Conservation (phyloP, 2,113 vertebrate species). For the Pseudopipra pipra region DNA sequence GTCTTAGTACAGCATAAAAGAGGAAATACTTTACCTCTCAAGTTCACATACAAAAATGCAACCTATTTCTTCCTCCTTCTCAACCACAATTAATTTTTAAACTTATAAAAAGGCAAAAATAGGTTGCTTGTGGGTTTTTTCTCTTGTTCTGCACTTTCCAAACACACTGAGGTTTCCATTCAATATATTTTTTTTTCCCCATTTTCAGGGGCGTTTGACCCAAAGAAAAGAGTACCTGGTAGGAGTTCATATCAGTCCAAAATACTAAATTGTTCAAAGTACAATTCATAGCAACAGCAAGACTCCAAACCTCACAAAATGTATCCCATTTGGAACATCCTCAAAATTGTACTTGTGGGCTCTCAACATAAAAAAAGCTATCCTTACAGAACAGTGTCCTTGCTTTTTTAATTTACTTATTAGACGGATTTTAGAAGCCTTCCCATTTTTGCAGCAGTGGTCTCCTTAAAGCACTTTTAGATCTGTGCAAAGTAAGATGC, state of each 20-base stretch:
- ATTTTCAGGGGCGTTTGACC: slow-evolving; percentile 43
- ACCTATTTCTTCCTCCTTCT: slow-evolving; percentile 42
- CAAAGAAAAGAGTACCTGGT: slow-evolving; percentile 55
- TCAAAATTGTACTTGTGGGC: not conserved
- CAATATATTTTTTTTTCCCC: slow-evolving; percentile 7
- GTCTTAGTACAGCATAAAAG: slow-evolving; percentile 1
- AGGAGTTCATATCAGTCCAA: slow-evolving; percentile 44
- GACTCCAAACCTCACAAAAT: slow-evolving; percentile 41
- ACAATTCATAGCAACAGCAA: slow-evolving; percentile 49
- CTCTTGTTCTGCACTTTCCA: slow-evolving; percentile 40
- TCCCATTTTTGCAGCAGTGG: slow-evolving; percentile 28
- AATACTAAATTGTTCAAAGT: slow-evolving; percentile 52
- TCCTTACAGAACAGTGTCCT: not conserved
- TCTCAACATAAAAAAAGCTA: slow-evolving; percentile 10
- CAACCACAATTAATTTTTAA: slow-evolving; percentile 28
- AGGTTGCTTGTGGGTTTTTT: not conserved
- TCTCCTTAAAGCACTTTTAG: slow-evolving; percentile 41
- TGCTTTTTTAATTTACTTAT: slow-evolving; percentile 30
- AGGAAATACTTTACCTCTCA: slow-evolving; percentile 12
- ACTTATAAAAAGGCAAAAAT: slow-evolving; percentile 28
- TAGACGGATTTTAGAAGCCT: not conserved
- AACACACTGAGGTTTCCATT: slow-evolving; percentile 41
- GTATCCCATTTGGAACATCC: slow-evolving; percentile 31
- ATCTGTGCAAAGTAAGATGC: slow-evolving; percentile 18
- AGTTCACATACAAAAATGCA: slow-evolving; percentile 19